phyloP scores from a whole-genome alignment of 2,888 invertebrate species.

The Cyclophora albipunctata region DNA sequence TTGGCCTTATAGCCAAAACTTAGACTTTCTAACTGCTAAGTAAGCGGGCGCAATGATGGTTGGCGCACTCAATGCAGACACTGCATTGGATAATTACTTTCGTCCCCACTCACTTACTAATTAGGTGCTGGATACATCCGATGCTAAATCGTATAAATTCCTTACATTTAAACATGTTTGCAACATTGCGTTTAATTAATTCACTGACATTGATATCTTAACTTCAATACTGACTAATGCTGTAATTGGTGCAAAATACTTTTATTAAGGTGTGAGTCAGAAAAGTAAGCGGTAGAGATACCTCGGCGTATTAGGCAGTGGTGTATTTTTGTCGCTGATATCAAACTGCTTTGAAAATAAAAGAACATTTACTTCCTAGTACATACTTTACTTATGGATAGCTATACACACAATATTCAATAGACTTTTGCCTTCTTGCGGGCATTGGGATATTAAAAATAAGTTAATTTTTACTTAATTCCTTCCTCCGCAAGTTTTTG shows the following conservation, averaged over 20 bases:
- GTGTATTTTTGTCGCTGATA: too few species aligned
- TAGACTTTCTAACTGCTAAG: constrained; percentile 66
- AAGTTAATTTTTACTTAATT: too few species aligned
- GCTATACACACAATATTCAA: too few species aligned
- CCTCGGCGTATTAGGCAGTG: too few species aligned
- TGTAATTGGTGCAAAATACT: constrained; percentile 2
- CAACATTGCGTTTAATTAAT: constrained; percentile 15
- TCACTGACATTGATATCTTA: constrained; percentile 6
- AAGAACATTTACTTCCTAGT: too few species aligned
- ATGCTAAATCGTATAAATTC: constrained; percentile 31
- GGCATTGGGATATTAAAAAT: too few species aligned
- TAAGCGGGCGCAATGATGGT: constrained; percentile 40
- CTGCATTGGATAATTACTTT: constrained; percentile 37
- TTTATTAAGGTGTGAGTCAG: background rate
- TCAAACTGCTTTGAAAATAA: too few species aligned
- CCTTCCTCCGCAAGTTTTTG: too few species aligned
- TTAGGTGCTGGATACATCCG: constrained; percentile 30
- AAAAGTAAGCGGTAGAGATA: background rate
- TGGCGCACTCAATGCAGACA: constrained; percentile 35
- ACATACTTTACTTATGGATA: too few species aligned
- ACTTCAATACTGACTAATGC: background rate
- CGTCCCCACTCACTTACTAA: constrained; percentile 23
- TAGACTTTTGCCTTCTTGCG: too few species aligned
- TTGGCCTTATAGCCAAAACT: constrained; percentile 54
- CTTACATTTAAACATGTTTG: constrained; percentile 17